A percentile compares a stretch with the other conserved stretches of the same genome.
Conservation (phyloP, 37 sponge, comb jelly and placozoan species). For the Beroe ovata region DNA sequence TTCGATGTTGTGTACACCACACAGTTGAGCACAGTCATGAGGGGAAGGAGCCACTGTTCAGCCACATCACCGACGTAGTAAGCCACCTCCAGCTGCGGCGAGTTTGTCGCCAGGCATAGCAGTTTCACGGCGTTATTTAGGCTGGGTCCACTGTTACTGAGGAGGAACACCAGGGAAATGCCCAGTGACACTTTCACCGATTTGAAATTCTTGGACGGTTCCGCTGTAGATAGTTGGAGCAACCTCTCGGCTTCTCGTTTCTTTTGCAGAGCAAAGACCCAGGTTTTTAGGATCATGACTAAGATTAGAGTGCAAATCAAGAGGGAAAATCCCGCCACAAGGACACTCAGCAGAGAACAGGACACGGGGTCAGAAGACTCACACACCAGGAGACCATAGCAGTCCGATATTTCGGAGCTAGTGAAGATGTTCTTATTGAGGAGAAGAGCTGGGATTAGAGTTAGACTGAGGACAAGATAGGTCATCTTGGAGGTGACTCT, state of each 20-base stretch:
- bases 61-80: not conserved
- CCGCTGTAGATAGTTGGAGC: not conserved
- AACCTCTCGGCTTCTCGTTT: not conserved
- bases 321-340: not conserved
- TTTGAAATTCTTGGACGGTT: constrained; percentile 21
- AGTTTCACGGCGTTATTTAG: not conserved
- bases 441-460: not conserved
- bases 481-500: not conserved
- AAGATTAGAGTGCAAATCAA: not conserved
- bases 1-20: constrained; percentile 11
- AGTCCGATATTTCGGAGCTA: not conserved
- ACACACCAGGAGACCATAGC: not conserved
- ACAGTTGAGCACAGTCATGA: constrained; percentile 37
- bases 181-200: not conserved
- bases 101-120: not conserved
- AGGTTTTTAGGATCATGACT: not conserved
- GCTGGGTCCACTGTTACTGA: not conserved
- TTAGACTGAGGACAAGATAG: not conserved
- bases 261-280: not conserved
- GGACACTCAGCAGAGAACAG: not conserved
- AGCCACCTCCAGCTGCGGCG: not conserved
- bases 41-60: constrained; percentile 30
- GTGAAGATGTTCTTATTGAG: not conserved
- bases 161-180: not conserved
- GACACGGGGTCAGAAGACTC: not conserved